Evolutionary conservation across 2,113 vertebrate genomes (phyloP).

Genomic region (Noturus placidus): DNA sequence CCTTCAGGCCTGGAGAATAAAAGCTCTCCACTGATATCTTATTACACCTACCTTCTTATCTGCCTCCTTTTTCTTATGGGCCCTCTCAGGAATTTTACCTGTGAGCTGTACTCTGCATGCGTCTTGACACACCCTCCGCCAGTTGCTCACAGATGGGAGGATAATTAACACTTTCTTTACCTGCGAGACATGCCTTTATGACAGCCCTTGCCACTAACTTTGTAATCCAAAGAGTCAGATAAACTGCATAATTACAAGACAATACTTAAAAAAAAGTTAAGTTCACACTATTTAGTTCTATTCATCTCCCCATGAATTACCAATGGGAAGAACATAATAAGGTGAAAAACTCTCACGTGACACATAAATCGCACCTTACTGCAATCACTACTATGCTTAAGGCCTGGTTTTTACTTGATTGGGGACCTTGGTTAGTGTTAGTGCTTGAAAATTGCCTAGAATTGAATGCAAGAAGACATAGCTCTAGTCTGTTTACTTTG

Average conservation of each 20-base stretch:
- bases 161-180: conserved; percentile 63
- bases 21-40: conserved; percentile 48
- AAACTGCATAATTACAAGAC: not conserved
- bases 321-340: not conserved
- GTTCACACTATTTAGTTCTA: not conserved
- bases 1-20: conserved; percentile 71
- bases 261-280: not conserved
- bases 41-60: conserved; percentile 3
- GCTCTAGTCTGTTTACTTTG: not conserved
- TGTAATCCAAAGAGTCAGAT: not conserved
- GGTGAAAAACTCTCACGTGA: not conserved
- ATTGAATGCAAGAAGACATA: not conserved
- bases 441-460: not conserved
- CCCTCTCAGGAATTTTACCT: conserved; percentile 47
- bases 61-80: conserved; percentile 5
- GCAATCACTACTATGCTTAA: not conserved
- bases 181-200: conserved; percentile 16
- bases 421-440: too few relatives aligned
- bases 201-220: not conserved
- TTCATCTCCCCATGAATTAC: not conserved
- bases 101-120: conserved; percentile 53
- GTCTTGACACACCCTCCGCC: conserved; percentile 63
- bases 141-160: conserved; percentile 49
- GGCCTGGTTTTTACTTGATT: not conserved
- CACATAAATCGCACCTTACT: not conserved